Conservation (phyloP, 1,140 invertebrate species). For the Anastrepha obliqua region DNA sequence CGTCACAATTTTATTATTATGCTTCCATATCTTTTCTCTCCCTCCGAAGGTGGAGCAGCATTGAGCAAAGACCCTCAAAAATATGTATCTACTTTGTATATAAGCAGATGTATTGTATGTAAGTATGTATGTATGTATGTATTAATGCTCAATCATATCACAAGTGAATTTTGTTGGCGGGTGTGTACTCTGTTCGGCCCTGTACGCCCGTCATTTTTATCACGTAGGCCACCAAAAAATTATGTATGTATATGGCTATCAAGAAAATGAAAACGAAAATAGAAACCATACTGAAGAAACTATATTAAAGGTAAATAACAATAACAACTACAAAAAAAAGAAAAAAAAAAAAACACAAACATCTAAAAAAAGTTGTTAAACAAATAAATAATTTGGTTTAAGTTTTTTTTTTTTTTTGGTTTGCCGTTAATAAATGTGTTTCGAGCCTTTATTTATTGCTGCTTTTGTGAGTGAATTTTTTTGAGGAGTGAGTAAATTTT, state of each 20-base stretch:
- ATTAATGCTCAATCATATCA: not conserved
- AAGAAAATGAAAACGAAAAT: not conserved
- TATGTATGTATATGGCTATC: not conserved
- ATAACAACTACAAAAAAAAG: not conserved
- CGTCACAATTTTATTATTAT: too few relatives aligned
- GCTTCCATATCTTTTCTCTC: too few relatives aligned
- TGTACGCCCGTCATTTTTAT: not conserved
- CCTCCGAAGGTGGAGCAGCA: too few relatives aligned
- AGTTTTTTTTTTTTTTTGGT: not conserved
- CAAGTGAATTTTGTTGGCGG: not conserved
- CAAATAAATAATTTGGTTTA: not conserved
- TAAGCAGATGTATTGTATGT: too few relatives aligned
- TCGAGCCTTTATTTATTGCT: too few relatives aligned
- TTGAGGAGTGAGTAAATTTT: too few relatives aligned
- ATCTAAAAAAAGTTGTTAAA: not conserved
- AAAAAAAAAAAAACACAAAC: too few relatives aligned
- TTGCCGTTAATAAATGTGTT: too few relatives aligned
- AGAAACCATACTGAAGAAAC: not conserved
- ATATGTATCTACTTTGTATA: too few relatives aligned
- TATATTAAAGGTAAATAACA: not conserved
- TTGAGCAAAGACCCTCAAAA: too few relatives aligned
- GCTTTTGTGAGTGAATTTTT: too few relatives aligned
- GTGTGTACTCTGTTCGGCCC: not conserved
- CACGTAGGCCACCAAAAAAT: conserved; percentile 5
- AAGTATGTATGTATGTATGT: too few relatives aligned